A percentile compares a stretch with the other conserved stretches of the same genome.
phyloP scores from a whole-genome alignment of 2,888 invertebrate genomes.

The Phymatocera aterrima region DNA sequence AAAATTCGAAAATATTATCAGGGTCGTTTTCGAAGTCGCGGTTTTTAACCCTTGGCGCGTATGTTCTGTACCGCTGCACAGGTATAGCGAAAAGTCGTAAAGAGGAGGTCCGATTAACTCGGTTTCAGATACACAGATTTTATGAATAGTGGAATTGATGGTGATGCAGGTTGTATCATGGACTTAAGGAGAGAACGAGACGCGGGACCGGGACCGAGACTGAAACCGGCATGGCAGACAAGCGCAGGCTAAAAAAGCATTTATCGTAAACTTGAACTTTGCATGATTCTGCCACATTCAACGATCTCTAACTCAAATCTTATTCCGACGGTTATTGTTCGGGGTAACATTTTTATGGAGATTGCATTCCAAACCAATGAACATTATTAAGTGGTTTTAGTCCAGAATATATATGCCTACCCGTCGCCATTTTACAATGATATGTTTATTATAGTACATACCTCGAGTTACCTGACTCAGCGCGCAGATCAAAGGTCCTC shows the following conservation, averaged over 20 bases:
- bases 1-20: no score
- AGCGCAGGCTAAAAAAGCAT: slow-evolving; percentile 34
- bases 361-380: slow-evolving; percentile 68
- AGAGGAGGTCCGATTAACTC: no score
- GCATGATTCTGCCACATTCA: slow-evolving; percentile 45
- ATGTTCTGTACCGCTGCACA: no score
- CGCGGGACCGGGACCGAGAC: not conserved
- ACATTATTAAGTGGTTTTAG: slow-evolving; percentile 68
- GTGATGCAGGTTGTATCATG: not conserved
- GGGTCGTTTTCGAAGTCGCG: no score
- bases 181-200: not conserved
- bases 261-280: slow-evolving; percentile 45
- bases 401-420: not conserved
- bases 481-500: not conserved
- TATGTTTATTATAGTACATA: not conserved
- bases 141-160: no score
- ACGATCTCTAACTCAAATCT: slow-evolving; percentile 59
- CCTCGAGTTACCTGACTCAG: slow-evolving; percentile 12
- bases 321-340: slow-evolving; percentile 61
- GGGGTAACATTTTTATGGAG: slow-evolving; percentile 70
- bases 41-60: no score
- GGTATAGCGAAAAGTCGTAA: no score
- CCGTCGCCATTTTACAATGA: not conserved
- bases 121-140: no score
- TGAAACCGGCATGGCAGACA: slow-evolving; percentile 30